Evolutionary conservation across 2,113 vertebrate species (phyloP), one percentile per base, ranked within the genome.

Genomic region (Xiphophorus hellerii): DNA sequence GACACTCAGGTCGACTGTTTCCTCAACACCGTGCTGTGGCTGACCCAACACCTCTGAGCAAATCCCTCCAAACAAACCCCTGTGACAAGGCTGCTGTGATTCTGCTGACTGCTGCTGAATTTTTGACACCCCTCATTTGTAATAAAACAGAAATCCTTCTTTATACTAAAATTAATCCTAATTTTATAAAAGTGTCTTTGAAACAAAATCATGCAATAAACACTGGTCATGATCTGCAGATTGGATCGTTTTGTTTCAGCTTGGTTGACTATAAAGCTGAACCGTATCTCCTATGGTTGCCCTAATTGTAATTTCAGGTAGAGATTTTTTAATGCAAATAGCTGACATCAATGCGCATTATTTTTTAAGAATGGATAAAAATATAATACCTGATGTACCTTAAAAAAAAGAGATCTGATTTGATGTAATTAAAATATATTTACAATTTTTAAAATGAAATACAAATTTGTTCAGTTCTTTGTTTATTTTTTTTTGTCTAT

Each of bases 1-100:
- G 94, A 94, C 84, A 95, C 82, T 0, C 94, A 95, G 83, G 91
- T 92, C 0, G 80, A 95, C 62, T 94, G 95, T 82, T 97, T 97
- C 71, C 58, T 93, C 60, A 96, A 96, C 86, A 92, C 88, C 0
- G 90, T 84, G 22, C 81, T 87, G 42, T 96, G 96, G 96, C 73
- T 97, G 54, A 88, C 94, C 15, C 90, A 87, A 60, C 87, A 96
- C 69, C 79, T 96, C 29, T 87, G 69, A 87, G 63, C 20, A 25
- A 30, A 33, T 31, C 66, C 58, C 8, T 7, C 0, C 17, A 5
- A 14, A 33, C 48, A 58, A 0, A 29, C 35, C 61, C 29, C 28
- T 33, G 33, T 0, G 42, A 64, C 65, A 6, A 7, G 69, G 8
- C 20, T 66, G 20, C 28, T 71, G 14, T 37, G n/a, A 33, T 54